Evolutionary conservation across 2,113 vertebrate species (phyloP), one percentile per base, ranked within the genome.

Genomic region (Hemichromis elongatus): DNA sequence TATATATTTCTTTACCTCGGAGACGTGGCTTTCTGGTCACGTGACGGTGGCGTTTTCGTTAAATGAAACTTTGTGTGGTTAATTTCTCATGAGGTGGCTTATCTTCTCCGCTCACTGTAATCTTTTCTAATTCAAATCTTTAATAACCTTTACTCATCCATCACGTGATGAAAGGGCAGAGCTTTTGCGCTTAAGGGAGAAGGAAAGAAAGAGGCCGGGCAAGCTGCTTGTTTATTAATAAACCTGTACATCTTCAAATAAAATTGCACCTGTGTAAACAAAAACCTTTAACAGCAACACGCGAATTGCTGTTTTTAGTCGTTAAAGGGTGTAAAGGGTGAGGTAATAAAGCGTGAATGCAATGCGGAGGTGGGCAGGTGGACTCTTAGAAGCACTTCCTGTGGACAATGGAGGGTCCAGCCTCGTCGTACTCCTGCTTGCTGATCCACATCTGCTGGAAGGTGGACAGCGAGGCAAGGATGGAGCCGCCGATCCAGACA

Each of bases 371-470:
- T 12, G 6, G 11, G 59, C 14, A 56, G 11, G 8, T 19, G 47
- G 86, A 89, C 73, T 82, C 90, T 97, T 96, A 99, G 95, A 98
- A 99, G 95, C 97, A 99, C 94, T 98, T 99, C 95, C 97, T 96
- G 93, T 99, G 97, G 86, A 99, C 97, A 70, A 98, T 98, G 93
- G 98, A 98, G 47, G 97, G 97, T 28, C 98, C 98, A 26, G 98
- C 97, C 86, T 98, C 98, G 3, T 98, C 97, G 9, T 98, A 98
- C 87, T 99, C 98, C 80, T 98, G 97, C 94, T 99, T 98, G 89
- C 97, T 99, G 93, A 99, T 98, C 98, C 98, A 98, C 98, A 99
- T 99, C 93, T 99, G 98, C 94, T 98, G 97, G 96, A 98, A 98
- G 91, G 97, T 99, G 93, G 98, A 99, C 84, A 99, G 97, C 14